Evolutionary conservation across 2,113 vertebrate genomes (phyloP).

Genomic region (Salvelinus fontinalis): DNA sequence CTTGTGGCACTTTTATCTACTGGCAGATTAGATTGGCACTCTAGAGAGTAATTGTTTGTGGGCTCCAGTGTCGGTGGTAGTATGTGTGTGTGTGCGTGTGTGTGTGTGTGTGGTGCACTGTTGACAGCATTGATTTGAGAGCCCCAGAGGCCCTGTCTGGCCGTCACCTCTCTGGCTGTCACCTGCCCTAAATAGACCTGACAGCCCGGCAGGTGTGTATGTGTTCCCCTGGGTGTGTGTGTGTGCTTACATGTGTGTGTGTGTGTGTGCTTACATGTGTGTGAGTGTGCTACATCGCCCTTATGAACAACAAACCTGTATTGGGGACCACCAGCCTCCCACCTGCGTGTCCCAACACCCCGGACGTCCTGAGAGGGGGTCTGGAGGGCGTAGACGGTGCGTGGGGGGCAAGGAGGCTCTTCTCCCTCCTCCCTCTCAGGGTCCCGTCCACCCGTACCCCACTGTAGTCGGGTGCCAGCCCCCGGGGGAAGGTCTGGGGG

Average conservation of each 20-base stretch:
- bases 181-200: not conserved
- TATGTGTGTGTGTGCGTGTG: no score
- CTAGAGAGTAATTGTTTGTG: no score
- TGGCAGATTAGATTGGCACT: no score
- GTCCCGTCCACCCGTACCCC: conserved; percentile 59
- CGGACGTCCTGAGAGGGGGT: conserved; percentile 77
- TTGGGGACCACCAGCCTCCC: conserved; percentile 88
- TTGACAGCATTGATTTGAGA: no score
- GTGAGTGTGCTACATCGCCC: not conserved
- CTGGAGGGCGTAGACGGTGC: conserved; percentile 69
- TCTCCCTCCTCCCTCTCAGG: conserved; percentile 74
- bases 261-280: not conserved
- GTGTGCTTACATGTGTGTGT: not conserved
- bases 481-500: conserved; percentile 86
- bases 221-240: not conserved
- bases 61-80: no score
- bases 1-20: no score
- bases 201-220: not conserved
- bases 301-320: conserved; percentile 67
- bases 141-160: no score
- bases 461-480: conserved; percentile 74
- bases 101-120: no score
- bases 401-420: conserved; percentile 76
- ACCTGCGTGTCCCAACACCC: conserved; percentile 85
- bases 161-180: no score